Evolutionary conservation across 1,140 invertebrate genomes (phyloP).

Genomic region (Drosophila paulistorum): DNA sequence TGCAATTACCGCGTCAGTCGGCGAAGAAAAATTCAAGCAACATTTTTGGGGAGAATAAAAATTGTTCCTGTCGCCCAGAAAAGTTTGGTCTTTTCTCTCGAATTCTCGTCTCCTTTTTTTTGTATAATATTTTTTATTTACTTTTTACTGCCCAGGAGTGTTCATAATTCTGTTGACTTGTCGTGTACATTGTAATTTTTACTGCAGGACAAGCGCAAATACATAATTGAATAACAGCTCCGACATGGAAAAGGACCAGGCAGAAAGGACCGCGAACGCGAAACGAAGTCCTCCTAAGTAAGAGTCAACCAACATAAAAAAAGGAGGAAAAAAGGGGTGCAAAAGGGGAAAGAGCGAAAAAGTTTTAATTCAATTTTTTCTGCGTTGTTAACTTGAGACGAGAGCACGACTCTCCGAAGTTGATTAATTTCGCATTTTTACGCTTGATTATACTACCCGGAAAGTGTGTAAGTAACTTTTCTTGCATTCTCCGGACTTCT

Average conservation of each 20-base stretch:
- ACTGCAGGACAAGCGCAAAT: slow-evolving; percentile 81
- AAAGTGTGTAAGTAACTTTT: slow-evolving; percentile 27
- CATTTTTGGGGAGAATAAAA: slow-evolving; percentile 39
- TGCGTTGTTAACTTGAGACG: slow-evolving; percentile 79
- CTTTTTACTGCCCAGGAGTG: slow-evolving; percentile 77
- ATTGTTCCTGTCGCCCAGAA: slow-evolving; percentile 59
- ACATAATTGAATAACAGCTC: slow-evolving; percentile 80
- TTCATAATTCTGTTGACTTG: slow-evolving; percentile 83
- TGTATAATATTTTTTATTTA: slow-evolving; percentile 61
- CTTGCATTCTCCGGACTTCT: slow-evolving; percentile 36
- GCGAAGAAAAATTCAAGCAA: slow-evolving; percentile 49
- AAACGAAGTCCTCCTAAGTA: neutral
- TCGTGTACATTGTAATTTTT: slow-evolving; percentile 79
- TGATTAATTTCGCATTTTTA: slow-evolving; percentile 82
- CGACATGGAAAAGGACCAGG: slow-evolving; percentile 17
- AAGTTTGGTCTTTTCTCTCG: slow-evolving; percentile 44
- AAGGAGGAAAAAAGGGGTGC: slow-evolving; percentile 48
- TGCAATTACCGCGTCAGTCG: slow-evolving; percentile 75
- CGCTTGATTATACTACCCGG: slow-evolving; percentile 70
- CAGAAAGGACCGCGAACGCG: neutral
- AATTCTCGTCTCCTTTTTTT: slow-evolving; percentile 20
- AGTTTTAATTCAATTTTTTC: slow-evolving; percentile 82
- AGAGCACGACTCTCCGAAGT: slow-evolving; percentile 49
- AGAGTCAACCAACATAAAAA: neutral
- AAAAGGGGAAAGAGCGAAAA: slow-evolving; percentile 25